These are phyloP conservation scores for Hirudinaria manillensis DNA, from an alignment of 2,888 invertebrate genomes.

Conservation along the genomic window DNA sequence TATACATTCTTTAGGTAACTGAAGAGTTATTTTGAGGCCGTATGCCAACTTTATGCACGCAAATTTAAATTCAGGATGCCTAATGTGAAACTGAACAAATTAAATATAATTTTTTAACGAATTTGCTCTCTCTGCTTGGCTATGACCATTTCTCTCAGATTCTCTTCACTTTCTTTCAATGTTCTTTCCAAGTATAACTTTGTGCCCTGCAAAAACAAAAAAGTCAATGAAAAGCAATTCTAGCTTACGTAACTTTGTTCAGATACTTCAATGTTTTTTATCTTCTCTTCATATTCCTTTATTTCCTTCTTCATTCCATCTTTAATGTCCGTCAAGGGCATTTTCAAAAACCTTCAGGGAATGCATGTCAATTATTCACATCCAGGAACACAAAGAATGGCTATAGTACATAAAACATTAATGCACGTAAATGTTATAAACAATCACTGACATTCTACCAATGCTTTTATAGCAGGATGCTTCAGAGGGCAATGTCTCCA, in stretches of 20 bases:
- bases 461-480: slow-evolving; percentile 74
- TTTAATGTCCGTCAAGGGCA: slow-evolving; percentile 64
- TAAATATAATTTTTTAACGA: slow-evolving; percentile 7
- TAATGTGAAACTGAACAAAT: too few species aligned
- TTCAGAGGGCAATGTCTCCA: slow-evolving; percentile 60
- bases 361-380: neutral
- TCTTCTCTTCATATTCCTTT: slow-evolving; percentile 59
- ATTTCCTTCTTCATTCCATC: slow-evolving; percentile 62
- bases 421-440: neutral
- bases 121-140: slow-evolving; percentile 44
- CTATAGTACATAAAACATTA: neutral
- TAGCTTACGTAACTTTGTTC: neutral
- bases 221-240: neutral
- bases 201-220: slow-evolving; percentile 58
- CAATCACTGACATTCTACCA: slow-evolving; percentile 65
- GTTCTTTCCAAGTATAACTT: slow-evolving; percentile 74
- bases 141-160: slow-evolving; percentile 69
- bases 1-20: too few species aligned
- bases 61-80: too few species aligned
- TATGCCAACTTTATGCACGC: too few species aligned
- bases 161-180: slow-evolving; percentile 77
- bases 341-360: slow-evolving; percentile 63
- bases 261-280: slow-evolving; percentile 63
- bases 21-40: too few species aligned
- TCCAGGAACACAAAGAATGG: neutral